These are phyloP conservation scores for Aspiorhynchus laticeps DNA, from an alignment of 2,113 vertebrate genomes.

Conservation along the genomic window DNA sequence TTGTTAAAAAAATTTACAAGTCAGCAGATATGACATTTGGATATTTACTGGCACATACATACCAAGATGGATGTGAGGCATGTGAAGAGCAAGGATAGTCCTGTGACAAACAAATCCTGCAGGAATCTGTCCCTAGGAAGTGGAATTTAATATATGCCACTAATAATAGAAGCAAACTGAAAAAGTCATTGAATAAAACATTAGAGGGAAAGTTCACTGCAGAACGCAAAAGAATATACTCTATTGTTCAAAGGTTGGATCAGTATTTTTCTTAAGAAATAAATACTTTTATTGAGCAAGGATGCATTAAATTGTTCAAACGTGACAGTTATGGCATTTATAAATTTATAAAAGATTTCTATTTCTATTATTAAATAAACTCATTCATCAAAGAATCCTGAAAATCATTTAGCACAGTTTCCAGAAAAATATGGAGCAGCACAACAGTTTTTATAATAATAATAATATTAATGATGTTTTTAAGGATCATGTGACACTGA, in stretches of 20 bases:
- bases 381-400: not conserved
- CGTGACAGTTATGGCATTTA: not conserved
- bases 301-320: not conserved
- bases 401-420: not conserved
- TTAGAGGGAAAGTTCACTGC: not conserved
- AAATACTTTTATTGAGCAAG: not conserved
- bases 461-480: not conserved
- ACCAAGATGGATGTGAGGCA: not conserved
- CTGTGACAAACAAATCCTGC: slow-evolving; percentile 8
- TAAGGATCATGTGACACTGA: not conserved
- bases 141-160: slow-evolving; percentile 14
- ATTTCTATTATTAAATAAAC: not conserved
- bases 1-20: not conserved
- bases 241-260: not conserved
- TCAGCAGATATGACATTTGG: slow-evolving; percentile 13
- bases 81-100: not conserved
- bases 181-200: not conserved
- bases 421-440: not conserved
- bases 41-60: not conserved
- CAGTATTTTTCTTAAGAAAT: not conserved
- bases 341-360: not conserved
- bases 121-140: not conserved
- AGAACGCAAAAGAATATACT: not conserved
- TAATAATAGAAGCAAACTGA: not conserved
- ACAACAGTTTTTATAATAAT: not conserved